A percentile compares a stretch with the other conserved stretches of the same genome.
Evolutionary conservation across 2,888 invertebrate species (phyloP).

Genomic region (Polietes domitor): DNA sequence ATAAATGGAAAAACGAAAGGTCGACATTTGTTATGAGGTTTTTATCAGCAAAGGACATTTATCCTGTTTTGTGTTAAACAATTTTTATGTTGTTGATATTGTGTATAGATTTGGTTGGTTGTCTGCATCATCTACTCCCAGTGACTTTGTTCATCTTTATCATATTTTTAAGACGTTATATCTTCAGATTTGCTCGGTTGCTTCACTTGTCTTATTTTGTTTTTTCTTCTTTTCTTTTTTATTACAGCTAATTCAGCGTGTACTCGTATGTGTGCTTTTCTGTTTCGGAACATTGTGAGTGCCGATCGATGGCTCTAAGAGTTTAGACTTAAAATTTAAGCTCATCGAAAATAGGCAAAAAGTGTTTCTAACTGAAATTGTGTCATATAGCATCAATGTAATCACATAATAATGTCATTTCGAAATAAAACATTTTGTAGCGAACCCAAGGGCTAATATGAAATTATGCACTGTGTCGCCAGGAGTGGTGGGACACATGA

Average conservation of each 20-base stretch:
- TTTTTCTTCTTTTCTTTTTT: conserved; percentile 17
- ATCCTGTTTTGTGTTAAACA: conserved; percentile 73
- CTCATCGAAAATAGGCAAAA: too few species aligned
- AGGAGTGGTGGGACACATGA: too few species aligned
- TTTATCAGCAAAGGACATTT: conserved; percentile 80
- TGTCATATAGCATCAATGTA: too few species aligned
- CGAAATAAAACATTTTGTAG: too few species aligned
- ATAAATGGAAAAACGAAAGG: conserved; percentile 81
- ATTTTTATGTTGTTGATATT: conserved; percentile 40
- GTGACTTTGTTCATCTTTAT: conserved; percentile 14
- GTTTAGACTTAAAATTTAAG: too few species aligned
- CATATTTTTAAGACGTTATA: not conserved
- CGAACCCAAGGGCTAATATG: too few species aligned
- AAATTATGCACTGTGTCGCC: too few species aligned
- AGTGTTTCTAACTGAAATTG: too few species aligned
- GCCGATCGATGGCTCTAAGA: not conserved
- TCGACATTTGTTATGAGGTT: conserved; percentile 80
- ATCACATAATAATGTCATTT: too few species aligned
- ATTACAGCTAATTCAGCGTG: not conserved
- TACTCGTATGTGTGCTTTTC: not conserved
- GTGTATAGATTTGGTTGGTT: conserved; percentile 36
- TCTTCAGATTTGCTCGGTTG: not conserved
- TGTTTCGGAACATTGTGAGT: not conserved
- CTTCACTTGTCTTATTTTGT: too few species aligned
- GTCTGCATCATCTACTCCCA: not conserved